A percentile compares a stretch with the other conserved stretches of the same genome.
Evolutionary conservation across 2,113 vertebrate genomes (phyloP).

Genomic region (Solenodon paradoxus): DNA sequence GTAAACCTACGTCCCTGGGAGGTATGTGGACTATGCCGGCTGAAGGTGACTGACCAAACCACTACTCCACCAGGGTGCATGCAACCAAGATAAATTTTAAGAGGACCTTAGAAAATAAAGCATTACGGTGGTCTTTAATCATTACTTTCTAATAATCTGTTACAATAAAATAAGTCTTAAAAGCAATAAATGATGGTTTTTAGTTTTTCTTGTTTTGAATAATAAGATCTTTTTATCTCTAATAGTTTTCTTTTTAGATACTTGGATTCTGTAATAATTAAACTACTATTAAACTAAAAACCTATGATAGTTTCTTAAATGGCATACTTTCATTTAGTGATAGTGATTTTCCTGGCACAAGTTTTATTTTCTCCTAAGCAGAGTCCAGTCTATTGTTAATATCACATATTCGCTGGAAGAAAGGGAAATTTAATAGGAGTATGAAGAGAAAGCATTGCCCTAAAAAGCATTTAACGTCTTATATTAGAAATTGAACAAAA

Average conservation of each 20-base stretch:
- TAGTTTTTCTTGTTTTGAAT: neutral
- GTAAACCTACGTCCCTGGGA: too few species aligned
- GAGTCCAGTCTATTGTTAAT: neutral
- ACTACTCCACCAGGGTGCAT: too few species aligned
- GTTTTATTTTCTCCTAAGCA: neutral
- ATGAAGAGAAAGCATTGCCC: neutral
- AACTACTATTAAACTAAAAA: too few species aligned
- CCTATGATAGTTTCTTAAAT: neutral
- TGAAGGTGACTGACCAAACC: too few species aligned
- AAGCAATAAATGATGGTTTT: neutral
- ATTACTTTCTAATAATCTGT: neutral
- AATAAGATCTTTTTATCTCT: neutral
- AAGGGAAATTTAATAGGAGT: neutral
- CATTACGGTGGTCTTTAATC: neutral
- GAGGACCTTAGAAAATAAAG: neutral
- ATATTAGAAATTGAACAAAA: neutral
- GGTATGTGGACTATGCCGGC: too few species aligned
- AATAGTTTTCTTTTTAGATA: neutral
- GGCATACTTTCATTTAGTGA: neutral
- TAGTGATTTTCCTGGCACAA: neutral
- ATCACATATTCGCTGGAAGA: neutral
- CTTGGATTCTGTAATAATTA: slow-evolving; percentile 3
- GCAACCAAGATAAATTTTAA: slow-evolving; percentile 15
- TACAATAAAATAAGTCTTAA: neutral
- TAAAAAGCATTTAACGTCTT: slow-evolving; percentile 4